Base-by-base conservation (phyloP, 2,888 invertebrate species). In the Sesamia inferens region DNA sequence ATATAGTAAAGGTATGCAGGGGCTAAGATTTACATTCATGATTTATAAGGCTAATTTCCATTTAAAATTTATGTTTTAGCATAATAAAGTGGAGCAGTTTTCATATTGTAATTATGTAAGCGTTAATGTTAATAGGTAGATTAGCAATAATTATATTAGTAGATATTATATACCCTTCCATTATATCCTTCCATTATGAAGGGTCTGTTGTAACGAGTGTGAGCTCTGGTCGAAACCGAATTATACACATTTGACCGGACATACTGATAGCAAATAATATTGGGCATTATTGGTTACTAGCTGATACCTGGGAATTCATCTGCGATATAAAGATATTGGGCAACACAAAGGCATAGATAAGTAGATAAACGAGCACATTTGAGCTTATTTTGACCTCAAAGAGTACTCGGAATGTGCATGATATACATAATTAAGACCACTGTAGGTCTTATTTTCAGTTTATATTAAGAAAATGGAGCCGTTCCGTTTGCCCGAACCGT, bases 221-320 rank as follows among this genome's bases (percentile, higher is more conserved):
- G 39, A 10, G 19, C 24, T 47, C 51, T 44, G 54, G 54, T 59
- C 5, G 5, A 59, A 47, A 44, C 19, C 61, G 47, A 10, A 58
- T 64, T 19, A 14, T 44, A n/a, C 16, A 24, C n/a, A 24, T 31
- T 19, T 54, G 51, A 61, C 14, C 71, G 44, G 44, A 62, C 24
- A 10, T 54, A 74, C 62, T n/a, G n/a, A 48, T 10, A 51, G 51
- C 42, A 48, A 51, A 59, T n/a, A 24, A 67, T 19, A 16, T 16
- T 39, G 13, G 1, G 11, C 11, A 14, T 68, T 65, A 44, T 10
- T 24, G 47, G 10, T 16, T 22, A 51, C 19, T 51, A 51, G 10
- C 51, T 51, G 4, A 10, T 51, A 19, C 51, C 51, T 10, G 51
- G 4, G 51, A 51, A 8, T 51, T n/a, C 4, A n/a, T 10, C 10